These are phyloP conservation scores for Danio choprae DNA, from an alignment of 2,797 vertebrate species.

Conservation along the genomic window DNA sequence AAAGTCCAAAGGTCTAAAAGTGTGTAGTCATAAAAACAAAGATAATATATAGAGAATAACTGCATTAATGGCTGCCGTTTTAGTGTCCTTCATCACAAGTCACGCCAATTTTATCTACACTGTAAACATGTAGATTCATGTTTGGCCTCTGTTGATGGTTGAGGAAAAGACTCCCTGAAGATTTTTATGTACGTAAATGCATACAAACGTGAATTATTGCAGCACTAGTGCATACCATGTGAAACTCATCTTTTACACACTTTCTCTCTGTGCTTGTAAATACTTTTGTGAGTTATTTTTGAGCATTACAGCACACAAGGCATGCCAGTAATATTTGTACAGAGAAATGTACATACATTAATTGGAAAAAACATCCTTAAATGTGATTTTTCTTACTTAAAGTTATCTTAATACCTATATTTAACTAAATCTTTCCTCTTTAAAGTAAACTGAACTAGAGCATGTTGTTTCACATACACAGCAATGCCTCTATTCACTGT, in stretches of 20 bases:
- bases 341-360: slow-evolving; percentile 28
- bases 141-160: neutral
- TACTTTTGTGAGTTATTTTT: slow-evolving; percentile 3
- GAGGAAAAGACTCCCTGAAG: neutral
- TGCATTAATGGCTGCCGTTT: neutral
- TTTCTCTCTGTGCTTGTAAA: neutral
- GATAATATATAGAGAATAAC: neutral
- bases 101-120: neutral
- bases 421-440: neutral
- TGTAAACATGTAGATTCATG: slow-evolving; percentile 6
- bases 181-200: neutral
- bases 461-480: neutral
- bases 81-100: neutral
- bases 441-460: slow-evolving; percentile 5
- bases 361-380: neutral
- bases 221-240: neutral
- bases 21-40: neutral
- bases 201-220: neutral
- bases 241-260: neutral
- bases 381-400: neutral
- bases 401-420: neutral
- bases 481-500: neutral
- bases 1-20: neutral
- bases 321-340: slow-evolving; percentile 9
- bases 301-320: neutral